Conservation (phyloP, 2,797 vertebrate species). For the Spinibarbus caldwelli region DNA sequence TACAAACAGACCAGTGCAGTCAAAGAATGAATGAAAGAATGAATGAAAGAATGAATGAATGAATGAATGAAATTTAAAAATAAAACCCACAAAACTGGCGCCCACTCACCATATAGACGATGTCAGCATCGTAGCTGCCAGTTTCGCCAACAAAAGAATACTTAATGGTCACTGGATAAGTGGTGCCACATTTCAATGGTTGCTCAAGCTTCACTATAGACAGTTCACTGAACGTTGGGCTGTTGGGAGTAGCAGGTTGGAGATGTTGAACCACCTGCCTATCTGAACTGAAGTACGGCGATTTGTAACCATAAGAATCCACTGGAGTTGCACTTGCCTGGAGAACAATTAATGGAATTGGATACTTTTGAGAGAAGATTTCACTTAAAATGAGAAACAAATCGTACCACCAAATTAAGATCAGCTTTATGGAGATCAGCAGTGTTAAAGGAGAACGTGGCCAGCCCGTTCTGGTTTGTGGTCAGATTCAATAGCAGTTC, state of each 20-base stretch:
- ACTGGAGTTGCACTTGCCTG: conserved; percentile 46
- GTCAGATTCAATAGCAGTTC: conserved; percentile 64
- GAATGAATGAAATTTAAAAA: too few species aligned
- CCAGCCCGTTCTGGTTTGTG: conserved; percentile 65
- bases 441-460: conserved; percentile 64
- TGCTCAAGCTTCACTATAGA: conserved; percentile 51
- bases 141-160: conserved; percentile 69
- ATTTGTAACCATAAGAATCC: accelerated
- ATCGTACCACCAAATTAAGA: conserved; percentile 58
- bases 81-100: too few species aligned
- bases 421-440: background rate
- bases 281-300: background rate
- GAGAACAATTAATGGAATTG: conserved; percentile 63
- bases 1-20: too few species aligned
- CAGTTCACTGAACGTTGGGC: conserved; percentile 66
- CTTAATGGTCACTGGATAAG: conserved; percentile 56
- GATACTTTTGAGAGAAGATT: too few species aligned
- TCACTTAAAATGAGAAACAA: conserved; percentile 32
- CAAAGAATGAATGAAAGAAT: too few species aligned
- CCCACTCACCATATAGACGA: conserved; percentile 66
- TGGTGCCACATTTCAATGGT: conserved; percentile 61
- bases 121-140: conserved; percentile 35
- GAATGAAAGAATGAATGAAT: too few species aligned
- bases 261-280: background rate
- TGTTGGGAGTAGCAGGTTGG: conserved; percentile 39